Evolutionary conservation across 1,140 invertebrate species (phyloP).

Genomic region (Zaprionus vittiger): DNA sequence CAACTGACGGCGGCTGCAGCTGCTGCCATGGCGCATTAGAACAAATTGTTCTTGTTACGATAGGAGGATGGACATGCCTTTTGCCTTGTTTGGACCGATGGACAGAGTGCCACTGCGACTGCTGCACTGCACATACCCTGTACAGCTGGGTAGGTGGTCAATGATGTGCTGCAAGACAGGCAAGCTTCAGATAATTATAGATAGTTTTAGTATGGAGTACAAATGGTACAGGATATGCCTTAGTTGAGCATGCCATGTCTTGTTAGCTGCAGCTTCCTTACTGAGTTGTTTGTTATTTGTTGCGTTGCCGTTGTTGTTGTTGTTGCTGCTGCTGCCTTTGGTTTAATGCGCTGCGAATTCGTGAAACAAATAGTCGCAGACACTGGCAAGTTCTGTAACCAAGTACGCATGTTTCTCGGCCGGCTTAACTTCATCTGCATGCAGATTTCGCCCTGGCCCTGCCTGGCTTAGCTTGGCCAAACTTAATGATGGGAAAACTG

Average conservation of each 20-base stretch:
- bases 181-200: too few species aligned
- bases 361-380: slow-evolving; percentile 77
- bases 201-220: neutral
- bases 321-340: slow-evolving; percentile 20
- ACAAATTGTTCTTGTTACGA: slow-evolving; percentile 82
- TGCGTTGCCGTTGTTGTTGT: neutral
- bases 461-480: slow-evolving; percentile 32
- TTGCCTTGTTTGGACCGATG: slow-evolving; percentile 78
- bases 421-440: slow-evolving; percentile 70
- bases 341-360: slow-evolving; percentile 75
- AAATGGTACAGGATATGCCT: slow-evolving; percentile 4
- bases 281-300: slow-evolving; percentile 35
- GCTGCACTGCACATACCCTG: slow-evolving; percentile 25
- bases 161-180: neutral
- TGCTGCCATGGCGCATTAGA: slow-evolving; percentile 76
- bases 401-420: slow-evolving; percentile 72
- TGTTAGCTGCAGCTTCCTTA: neutral
- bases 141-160: slow-evolving; percentile 5
- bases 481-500: slow-evolving; percentile 78
- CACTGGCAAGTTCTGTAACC: slow-evolving; percentile 36
- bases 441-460: slow-evolving; percentile 54
- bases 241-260: slow-evolving; percentile 8
- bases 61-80: slow-evolving; percentile 77
- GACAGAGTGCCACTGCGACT: slow-evolving; percentile 71
- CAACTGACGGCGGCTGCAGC: slow-evolving; percentile 37